Base-by-base conservation (phyloP, 1,140 invertebrate genomes). In the Conus betulinus region DNA sequence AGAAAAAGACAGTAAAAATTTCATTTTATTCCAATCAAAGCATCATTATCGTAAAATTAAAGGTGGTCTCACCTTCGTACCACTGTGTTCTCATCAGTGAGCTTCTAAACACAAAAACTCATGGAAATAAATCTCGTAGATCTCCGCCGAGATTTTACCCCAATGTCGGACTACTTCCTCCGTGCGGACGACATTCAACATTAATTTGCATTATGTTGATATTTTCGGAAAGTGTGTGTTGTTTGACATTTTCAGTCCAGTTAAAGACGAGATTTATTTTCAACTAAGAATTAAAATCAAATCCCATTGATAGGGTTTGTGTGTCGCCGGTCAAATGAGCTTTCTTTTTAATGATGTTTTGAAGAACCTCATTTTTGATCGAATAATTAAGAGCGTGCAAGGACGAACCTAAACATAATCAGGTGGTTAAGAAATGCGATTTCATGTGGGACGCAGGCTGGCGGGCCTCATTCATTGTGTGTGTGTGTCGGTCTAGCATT, bases 381-480 rank as follows among this genome's bases (percentile, higher is more conserved):
- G 85, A 39, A 78, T 11, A 71, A 74, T 11, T 76, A 63, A 82
- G 52, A 71, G 57, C 10, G 78, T 88, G 23, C 83, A 81, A 67
- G 92, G 90, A 85, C 82, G 86, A 93, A 94, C 91, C 92, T 92
- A 94, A 94, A 94, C 93, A 94, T 94, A 94, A 94, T 94, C 92
- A 94, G 92, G 92, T 94, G 92, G 91, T n/a, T n/a, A n/a, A 87
- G 71, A 63, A 85, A 89, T 71, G 57, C 2, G 85, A 78, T n/a
- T 85, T 23, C 25, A 52, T 25, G 53, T 84, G 82, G 23, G 82
- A 84, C 57, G 63, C 82, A 84, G 53, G 10, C 82, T 84, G n/a
- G 27, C 20, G 10, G 7, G n/a, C n/a, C 55, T 57, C 20, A 63
- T 63, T 53, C 51, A 81, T n/a, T n/a, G n/a, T n/a, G n/a, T 71